phyloP scores from a whole-genome alignment of 2,888 invertebrate species.

The Entomobrya multifasciata region DNA sequence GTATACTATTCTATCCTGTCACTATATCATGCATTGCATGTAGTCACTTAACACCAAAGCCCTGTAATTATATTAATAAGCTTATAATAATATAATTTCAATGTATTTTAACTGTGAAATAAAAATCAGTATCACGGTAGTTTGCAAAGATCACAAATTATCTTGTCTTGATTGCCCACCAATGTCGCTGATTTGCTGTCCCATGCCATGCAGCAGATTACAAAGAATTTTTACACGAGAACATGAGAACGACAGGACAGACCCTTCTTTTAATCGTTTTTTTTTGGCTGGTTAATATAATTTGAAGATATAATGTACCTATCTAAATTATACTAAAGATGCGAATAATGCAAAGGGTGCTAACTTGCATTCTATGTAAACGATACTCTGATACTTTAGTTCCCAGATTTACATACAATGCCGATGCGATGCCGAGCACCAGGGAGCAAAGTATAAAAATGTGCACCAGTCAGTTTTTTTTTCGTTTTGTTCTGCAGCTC shows the following conservation, averaged over 20 bases:
- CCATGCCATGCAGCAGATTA: conserved; percentile 8
- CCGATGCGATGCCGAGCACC: conserved; percentile 29
- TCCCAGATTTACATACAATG: conserved; percentile 50
- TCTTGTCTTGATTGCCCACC: conserved; percentile 4
- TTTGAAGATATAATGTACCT: background rate
- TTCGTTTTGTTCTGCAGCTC: background rate
- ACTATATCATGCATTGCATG: too few relatives aligned
- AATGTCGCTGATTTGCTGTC: background rate
- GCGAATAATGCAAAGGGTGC: conserved; percentile 19
- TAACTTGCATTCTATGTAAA: background rate
- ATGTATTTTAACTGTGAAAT: background rate
- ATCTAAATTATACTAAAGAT: background rate
- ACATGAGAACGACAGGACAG: background rate
- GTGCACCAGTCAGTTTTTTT: conserved; percentile 47
- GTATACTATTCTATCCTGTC: too few relatives aligned
- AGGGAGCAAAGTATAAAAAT: conserved; percentile 31
- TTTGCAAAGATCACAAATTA: conserved; percentile 51
- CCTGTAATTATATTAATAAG: conserved; percentile 22
- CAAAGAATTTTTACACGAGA: background rate
- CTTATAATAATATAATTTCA: conserved; percentile 35
- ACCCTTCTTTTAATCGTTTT: background rate
- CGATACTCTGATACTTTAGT: conserved; percentile 39
- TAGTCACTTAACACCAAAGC: conserved; percentile 12
- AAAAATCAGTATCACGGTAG: conserved; percentile 45
- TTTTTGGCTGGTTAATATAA: background rate